Evolutionary conservation across 2,888 invertebrate genomes (phyloP).

Genomic region (Drosophila macrospina): DNA sequence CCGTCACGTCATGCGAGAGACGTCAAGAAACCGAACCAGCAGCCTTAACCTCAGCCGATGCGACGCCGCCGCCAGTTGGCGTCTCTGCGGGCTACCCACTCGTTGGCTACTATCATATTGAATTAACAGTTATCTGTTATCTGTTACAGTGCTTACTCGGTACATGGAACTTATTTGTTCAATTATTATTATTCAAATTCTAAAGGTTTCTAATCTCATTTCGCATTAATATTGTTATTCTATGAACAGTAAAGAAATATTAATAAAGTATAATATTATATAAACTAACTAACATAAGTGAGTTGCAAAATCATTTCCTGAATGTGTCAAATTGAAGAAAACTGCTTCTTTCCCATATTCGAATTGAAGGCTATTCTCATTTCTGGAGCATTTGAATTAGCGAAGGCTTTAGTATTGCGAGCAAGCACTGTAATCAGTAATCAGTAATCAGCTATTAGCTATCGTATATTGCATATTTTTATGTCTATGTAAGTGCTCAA

Average conservation of each 20-base stretch:
- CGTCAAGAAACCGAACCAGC: constrained; percentile 70
- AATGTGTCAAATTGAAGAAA: background rate
- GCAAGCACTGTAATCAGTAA: constrained; percentile 2
- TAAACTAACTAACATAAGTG: background rate
- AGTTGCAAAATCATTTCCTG: background rate
- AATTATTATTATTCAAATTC: constrained; percentile 4
- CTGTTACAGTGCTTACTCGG: constrained; percentile 7
- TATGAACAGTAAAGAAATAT: background rate
- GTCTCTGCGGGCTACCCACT: constrained; percentile 32
- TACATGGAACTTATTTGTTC: constrained; percentile 1
- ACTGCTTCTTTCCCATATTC: background rate
- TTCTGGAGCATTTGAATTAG: background rate
- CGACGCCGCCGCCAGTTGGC: constrained; percentile 38
- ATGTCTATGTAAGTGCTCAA: constrained; percentile 49
- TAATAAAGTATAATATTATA: background rate
- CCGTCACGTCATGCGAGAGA: constrained; percentile 26
- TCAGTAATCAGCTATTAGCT: constrained; percentile 33
- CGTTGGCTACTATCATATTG: constrained; percentile 20
- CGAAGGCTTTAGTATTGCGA: background rate
- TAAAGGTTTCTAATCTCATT: background rate
- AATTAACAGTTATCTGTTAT: constrained; percentile 29
- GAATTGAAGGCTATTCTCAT: background rate
- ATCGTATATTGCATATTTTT: constrained; percentile 45
- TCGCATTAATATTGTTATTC: background rate
- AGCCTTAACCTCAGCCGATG: constrained; percentile 64